Percentiles rank a stretch among this genome's conserved stretches.
Conservation (phyloP, 2,797 vertebrate genomes). For the Buphagus erythrorhynchus region DNA sequence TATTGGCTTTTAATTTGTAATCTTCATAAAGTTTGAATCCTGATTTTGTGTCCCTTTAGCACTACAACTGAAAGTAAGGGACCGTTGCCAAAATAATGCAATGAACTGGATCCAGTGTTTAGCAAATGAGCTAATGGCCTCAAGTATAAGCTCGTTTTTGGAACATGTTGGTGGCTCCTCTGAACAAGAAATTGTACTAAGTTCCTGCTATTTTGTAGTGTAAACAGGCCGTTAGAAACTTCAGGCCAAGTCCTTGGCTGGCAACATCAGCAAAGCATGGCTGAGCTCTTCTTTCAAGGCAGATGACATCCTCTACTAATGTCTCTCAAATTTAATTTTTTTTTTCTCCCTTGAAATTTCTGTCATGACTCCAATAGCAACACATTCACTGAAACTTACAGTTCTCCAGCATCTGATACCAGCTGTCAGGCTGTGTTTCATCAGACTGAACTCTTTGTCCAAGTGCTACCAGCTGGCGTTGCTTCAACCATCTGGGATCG, state of each 20-base stretch:
- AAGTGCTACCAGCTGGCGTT: constrained; percentile 59
- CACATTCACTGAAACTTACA: constrained; percentile 14
- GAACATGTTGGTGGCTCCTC: not conserved
- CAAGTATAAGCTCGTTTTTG: constrained; percentile 15
- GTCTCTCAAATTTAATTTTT: not conserved
- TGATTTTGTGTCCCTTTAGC: not conserved
- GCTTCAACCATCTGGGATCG: constrained; percentile 32
- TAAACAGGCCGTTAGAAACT: constrained; percentile 7
- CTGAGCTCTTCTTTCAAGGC: not conserved
- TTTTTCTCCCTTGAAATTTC: constrained; percentile 28
- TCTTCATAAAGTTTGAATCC: not conserved
- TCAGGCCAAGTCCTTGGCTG: not conserved
- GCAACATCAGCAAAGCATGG: not conserved
- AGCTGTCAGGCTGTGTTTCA: constrained; percentile 59
- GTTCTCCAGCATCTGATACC: constrained; percentile 52
- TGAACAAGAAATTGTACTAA: not conserved
- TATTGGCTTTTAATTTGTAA: not conserved
- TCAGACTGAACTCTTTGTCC: constrained; percentile 52
- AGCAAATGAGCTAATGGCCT: not conserved
- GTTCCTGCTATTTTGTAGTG: not conserved
- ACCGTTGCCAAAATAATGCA: not conserved
- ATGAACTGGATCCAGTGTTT: not conserved
- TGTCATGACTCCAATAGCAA: constrained; percentile 49
- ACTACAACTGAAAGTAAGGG: not conserved
- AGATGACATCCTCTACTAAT: not conserved